These are phyloP conservation scores for Pandemis heparana DNA, from an alignment of 2,888 invertebrate species.

Conservation along the genomic window DNA sequence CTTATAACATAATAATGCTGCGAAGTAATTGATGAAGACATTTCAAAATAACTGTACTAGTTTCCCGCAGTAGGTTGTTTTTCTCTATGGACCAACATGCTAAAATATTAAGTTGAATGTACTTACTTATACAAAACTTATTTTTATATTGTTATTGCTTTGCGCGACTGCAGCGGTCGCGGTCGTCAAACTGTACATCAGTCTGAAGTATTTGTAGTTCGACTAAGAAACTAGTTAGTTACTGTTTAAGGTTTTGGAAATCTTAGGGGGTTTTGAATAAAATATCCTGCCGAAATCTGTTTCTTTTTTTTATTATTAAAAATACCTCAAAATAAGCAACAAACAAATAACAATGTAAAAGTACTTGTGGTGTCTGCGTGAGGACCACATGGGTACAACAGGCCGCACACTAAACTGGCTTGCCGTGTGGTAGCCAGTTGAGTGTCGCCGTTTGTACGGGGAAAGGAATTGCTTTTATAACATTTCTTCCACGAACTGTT, in stretches of 20 bases:
- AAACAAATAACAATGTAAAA: constrained; percentile 84
- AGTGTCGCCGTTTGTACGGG: not conserved
- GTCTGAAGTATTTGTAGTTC: constrained; percentile 31
- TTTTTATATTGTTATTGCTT: constrained; percentile 45
- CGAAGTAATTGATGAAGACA: not conserved
- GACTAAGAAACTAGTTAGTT: constrained; percentile 41
- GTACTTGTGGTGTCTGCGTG: constrained; percentile 70
- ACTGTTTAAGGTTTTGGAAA: constrained; percentile 50
- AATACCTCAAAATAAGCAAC: constrained; percentile 85
- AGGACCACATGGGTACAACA: constrained; percentile 15
- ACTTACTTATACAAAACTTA: constrained; percentile 39
- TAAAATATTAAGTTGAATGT: constrained; percentile 39
- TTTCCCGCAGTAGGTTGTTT: constrained; percentile 36
- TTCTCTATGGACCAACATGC: constrained; percentile 44
- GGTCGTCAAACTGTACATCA: constrained; percentile 34
- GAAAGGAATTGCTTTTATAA: constrained; percentile 13
- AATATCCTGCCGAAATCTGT: constrained; percentile 73
- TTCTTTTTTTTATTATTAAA: constrained; percentile 78
- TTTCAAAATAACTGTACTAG: constrained; percentile 8
- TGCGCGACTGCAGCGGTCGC: constrained; percentile 20
- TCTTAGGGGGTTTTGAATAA: constrained; percentile 74
- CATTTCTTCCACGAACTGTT: no score
- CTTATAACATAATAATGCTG: no score
- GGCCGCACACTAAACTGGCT: not conserved
- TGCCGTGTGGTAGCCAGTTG: no score